Conservation (phyloP, 1,140 invertebrate genomes). For the Pseudomyrmex concolor region DNA sequence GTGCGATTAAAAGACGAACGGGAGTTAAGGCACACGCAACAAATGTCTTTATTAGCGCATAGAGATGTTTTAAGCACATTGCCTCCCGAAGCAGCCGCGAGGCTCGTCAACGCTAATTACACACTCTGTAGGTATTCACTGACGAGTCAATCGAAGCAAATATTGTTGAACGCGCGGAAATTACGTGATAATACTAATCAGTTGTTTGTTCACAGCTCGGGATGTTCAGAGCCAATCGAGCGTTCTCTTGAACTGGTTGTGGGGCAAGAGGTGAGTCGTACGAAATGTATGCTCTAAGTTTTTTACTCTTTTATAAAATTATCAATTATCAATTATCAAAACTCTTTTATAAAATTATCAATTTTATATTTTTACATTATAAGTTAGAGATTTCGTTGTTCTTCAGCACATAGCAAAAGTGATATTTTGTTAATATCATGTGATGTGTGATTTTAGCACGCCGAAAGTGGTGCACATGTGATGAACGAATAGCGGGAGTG, state of each 20-base stretch:
- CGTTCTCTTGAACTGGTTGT: conserved; percentile 91
- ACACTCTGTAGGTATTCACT: conserved; percentile 88
- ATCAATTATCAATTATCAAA: too few species aligned
- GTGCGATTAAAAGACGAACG: conserved; percentile 90
- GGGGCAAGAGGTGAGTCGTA: conserved; percentile 86
- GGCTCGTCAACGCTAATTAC: conserved; percentile 89
- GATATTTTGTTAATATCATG: conserved; percentile 4
- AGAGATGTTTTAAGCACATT: conserved; percentile 88
- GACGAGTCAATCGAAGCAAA: conserved; percentile 10
- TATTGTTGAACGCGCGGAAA: not conserved
- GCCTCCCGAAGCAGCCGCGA: conserved; percentile 88
- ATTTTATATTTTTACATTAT: too few species aligned
- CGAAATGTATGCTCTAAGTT: not conserved
- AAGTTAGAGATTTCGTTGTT: too few species aligned
- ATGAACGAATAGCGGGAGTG: conserved; percentile 74
- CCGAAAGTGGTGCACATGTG: conserved; percentile 85
- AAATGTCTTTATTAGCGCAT: conserved; percentile 89
- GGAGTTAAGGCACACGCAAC: conserved; percentile 89
- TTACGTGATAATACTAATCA: not conserved
- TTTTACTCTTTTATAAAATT: not conserved
- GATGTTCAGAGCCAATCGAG: conserved; percentile 91
- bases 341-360: not conserved
- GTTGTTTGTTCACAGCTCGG: conserved; percentile 87
- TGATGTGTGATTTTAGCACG: conserved; percentile 77
- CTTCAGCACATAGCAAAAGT: not conserved